These are phyloP conservation scores for Melanaphis sacchari DNA, from an alignment of 1,140 invertebrate species.

Conservation along the genomic window DNA sequence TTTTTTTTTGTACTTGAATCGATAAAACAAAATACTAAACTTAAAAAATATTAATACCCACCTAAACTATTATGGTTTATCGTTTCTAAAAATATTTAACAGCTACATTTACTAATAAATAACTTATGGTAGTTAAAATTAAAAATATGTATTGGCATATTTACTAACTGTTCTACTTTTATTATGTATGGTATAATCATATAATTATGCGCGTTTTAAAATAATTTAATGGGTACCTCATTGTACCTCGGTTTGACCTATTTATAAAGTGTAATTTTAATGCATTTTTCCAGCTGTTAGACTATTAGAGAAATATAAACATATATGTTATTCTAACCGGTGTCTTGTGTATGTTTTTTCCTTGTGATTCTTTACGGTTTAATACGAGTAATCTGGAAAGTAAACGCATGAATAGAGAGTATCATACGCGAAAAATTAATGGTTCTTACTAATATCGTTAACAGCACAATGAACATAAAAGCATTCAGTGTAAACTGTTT, in stretches of 20 bases:
- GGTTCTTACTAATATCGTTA: slow-evolving; percentile 17
- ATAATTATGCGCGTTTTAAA: background rate
- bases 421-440: slow-evolving; percentile 18
- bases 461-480: slow-evolving; percentile 25
- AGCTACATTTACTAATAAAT: background rate
- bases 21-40: background rate
- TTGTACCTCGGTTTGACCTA: background rate
- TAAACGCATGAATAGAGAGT: slow-evolving; percentile 22
- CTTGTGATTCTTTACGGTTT: background rate
- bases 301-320: background rate
- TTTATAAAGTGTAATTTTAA: background rate
- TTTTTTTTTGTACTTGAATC: background rate
- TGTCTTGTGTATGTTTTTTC: background rate
- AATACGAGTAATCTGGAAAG: background rate
- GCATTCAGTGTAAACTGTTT: slow-evolving; percentile 27
- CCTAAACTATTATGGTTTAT: background rate
- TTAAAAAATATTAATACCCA: background rate
- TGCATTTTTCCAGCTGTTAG: background rate
- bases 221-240: slow-evolving; percentile 1
- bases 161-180: background rate
- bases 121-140: background rate
- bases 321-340: background rate
- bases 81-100: background rate
- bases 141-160: background rate
- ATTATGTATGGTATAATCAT: background rate